Base-by-base conservation (phyloP, 2,888 invertebrate species). In the Parnassius glacialis region DNA sequence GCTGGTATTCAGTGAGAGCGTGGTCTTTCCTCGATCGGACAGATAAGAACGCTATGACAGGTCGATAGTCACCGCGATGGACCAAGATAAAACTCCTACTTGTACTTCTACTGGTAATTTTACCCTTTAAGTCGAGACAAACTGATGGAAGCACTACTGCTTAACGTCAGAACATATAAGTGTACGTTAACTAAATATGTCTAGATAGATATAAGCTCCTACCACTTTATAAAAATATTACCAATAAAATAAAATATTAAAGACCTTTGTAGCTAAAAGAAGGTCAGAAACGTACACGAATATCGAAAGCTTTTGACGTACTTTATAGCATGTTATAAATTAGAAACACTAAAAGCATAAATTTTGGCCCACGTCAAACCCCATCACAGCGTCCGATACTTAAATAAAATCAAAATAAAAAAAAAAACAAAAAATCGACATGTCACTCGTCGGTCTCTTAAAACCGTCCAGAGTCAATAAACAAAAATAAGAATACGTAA, bases 311-410 rank as follows among this genome's bases (percentile, higher is more conserved):
- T 85, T 86, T 84, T 83, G 80, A 80, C 77, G 84, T 83, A 80
- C 80, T 90, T 88, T 90, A 89, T 76, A 78, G 73, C 79, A 66
- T 64, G 65, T 74, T 72, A 83, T 90, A 90, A 90, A 90, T 90
- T 85, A 88, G 80, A 83, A 74, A 77, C 70, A 83, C 83, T 76
- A 85, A 87, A 87, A 90, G 84, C 80, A 87, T 90, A 90, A 90
- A 90, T 90, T 85, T 87, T 77, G 70, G 72, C 71, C 76, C 79
- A 84, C 83, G 84, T 85, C 86, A 85, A 85, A 85, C 84, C 83
- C 81, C 82, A 85, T 85, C 84, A 83, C 83, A 48, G 83, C 83
- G 85, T 85, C 84, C 84, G 83, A 85, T 82, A 78, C 74, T 78
- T 72, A 75, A 73, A 78, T 82, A 83, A 70, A 70, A 75, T 75